Percentiles rank a stretch among this genome's conserved stretches.
These are phyloP conservation scores for Meganola albula DNA, from an alignment of 2,888 invertebrate species.

Conservation along the genomic window DNA sequence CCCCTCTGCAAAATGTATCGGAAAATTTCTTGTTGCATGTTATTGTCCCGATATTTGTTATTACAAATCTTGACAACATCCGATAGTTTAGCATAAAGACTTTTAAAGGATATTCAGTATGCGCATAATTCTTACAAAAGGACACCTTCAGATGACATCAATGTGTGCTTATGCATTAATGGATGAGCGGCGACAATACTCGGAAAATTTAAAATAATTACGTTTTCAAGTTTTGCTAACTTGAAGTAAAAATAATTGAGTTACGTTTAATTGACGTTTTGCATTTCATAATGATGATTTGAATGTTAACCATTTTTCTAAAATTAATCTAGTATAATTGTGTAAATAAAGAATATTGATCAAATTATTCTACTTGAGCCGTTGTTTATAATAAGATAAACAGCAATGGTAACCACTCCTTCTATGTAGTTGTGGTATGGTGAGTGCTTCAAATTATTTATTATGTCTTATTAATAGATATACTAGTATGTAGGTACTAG, in stretches of 20 bases:
- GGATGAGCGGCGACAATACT: conserved; percentile 4
- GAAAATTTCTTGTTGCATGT: background rate
- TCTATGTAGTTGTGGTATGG: no score
- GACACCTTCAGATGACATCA: background rate
- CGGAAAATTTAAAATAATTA: conserved; percentile 13
- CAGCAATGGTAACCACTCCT: no score
- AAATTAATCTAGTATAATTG: no score
- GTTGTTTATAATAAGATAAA: no score
- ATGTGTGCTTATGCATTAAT: background rate
- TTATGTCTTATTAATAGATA: no score
- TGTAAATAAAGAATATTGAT: no score
- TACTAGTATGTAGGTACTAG: no score
- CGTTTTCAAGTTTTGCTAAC: conserved; percentile 17
- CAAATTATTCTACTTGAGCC: no score
- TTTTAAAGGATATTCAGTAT: background rate
- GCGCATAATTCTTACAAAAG: background rate
- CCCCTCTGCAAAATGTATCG: background rate
- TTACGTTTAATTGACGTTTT: conserved; percentile 32
- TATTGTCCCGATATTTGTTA: background rate
- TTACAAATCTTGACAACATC: background rate
- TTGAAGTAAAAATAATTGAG: conserved; percentile 29
- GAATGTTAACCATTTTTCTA: conserved; percentile 24
- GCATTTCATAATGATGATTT: conserved; percentile 28
- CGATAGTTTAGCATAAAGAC: background rate
- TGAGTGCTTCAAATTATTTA: no score